Base-by-base conservation (phyloP, 1,140 invertebrate genomes). In the Neomicropteryx cornuta region DNA sequence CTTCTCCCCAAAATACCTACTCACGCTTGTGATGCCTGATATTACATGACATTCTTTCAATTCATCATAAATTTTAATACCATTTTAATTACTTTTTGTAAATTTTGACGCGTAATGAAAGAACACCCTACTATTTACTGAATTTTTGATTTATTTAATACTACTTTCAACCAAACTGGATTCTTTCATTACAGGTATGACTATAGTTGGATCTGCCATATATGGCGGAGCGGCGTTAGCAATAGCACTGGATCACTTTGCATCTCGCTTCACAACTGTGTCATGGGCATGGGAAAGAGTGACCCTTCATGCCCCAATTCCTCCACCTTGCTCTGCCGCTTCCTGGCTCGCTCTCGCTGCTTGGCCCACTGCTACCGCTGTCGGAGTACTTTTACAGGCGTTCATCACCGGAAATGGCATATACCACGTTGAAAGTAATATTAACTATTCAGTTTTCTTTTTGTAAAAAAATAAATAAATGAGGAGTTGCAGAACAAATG, bases 151-250 rank as follows among this genome's bases (percentile, higher is more conserved):
- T n/a, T n/a, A n/a, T n/a, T n/a, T n/a, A n/a, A n/a, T n/a, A n/a
- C n/a, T n/a, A n/a, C n/a, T n/a, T n/a, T n/a, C n/a, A n/a, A n/a
- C n/a, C n/a, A n/a, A n/a, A n/a, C n/a, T n/a, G n/a, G n/a, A n/a
- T n/a, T n/a, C n/a, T n/a, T n/a, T 47, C 39, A 36, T 74, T 60
- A 28, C 70, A 82, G 72, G 71, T 39, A 53, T 81, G 23, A 86
- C 82, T 19, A 80, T 86, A 48, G 56, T 85, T 29, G 81, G 81
- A n/a, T 84, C 82, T 5, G 76, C 75, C 47, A 66, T 86, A 10
- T 83, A 84, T 44, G 85, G 85, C 18, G 80, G 79, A 21, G 81
- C 81, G 5, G 71, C 85, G 20, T 72, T 86, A 45, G 71, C 81
- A 2, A 71, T 71, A 13, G 74, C 77, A 5, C 62, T 82, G 22